Evolutionary conservation across 2,888 invertebrate genomes (phyloP).

Genomic region (Heliconius charithonia): DNA sequence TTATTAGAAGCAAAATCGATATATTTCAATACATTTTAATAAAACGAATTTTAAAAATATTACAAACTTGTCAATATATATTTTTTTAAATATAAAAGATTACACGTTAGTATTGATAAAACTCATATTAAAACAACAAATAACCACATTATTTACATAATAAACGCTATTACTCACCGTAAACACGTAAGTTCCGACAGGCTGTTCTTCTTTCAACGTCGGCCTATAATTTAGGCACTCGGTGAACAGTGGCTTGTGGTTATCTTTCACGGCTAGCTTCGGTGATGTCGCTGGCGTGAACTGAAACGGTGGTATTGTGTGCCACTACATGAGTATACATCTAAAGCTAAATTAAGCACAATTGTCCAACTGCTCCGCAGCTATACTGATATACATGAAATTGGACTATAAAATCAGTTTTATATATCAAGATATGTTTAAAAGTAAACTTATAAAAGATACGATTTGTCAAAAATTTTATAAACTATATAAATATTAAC

Average conservation of each 20-base stretch:
- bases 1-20: background rate
- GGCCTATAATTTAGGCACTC: constrained; percentile 93
- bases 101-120: background rate
- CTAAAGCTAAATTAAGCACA: constrained; percentile 35
- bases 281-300: constrained; percentile 65
- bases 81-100: background rate
- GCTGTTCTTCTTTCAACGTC: constrained; percentile 90
- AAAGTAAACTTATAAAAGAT: background rate
- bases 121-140: background rate
- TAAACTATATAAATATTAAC: background rate
- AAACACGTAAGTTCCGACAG: constrained; percentile 89
- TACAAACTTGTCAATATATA: no score
- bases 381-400: constrained; percentile 13
- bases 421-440: background rate
- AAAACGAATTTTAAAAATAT: no score
- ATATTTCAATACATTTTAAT: no score
- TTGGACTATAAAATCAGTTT: background rate
- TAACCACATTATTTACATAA: background rate
- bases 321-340: constrained; percentile 60
- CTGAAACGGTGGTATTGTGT: constrained; percentile 69
- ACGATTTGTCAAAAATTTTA: background rate
- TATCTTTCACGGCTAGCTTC: constrained; percentile 84
- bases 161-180: constrained; percentile 76
- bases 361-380: constrained; percentile 24
- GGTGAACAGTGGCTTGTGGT: constrained; percentile 94